These are phyloP conservation scores for Numenius arquata DNA, from an alignment of 2,113 vertebrate genomes.

Conservation along the genomic window DNA sequence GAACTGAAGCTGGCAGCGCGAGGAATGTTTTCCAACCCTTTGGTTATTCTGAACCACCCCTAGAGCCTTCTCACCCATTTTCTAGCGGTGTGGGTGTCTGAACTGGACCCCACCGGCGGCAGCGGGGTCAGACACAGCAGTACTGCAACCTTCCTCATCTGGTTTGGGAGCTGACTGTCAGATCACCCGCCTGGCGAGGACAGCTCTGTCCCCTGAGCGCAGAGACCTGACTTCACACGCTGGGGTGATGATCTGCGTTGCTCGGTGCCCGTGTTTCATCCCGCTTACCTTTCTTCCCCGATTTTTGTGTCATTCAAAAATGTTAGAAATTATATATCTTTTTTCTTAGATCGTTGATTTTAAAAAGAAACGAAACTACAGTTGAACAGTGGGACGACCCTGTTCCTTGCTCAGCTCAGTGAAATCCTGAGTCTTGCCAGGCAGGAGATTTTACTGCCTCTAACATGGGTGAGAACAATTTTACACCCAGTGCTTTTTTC, in stretches of 20 bases:
- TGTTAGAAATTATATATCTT: background rate
- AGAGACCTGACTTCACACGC: background rate
- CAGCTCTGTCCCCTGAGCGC: background rate
- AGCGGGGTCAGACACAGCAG: accelerated
- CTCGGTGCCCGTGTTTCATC: background rate
- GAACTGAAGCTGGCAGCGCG: background rate
- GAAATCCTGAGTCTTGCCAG: background rate
- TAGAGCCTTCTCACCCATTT: background rate
- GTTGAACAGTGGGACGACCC: background rate
- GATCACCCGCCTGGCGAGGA: background rate
- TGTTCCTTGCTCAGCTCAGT: background rate
- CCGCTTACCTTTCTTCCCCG: background rate
- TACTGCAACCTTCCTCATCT: accelerated
- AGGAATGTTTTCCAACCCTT: background rate
- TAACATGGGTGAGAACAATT: background rate
- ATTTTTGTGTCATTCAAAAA: background rate
- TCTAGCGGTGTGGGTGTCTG: background rate
- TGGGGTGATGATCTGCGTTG: background rate
- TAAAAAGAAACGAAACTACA: background rate
- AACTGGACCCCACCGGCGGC: background rate
- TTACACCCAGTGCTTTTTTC: background rate
- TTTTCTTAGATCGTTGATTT: background rate
- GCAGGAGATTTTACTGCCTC: background rate
- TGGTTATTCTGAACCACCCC: background rate
- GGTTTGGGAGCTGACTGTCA: background rate